phyloP scores from a whole-genome alignment of 2,888 invertebrate species.

The Dryobota labecula region DNA sequence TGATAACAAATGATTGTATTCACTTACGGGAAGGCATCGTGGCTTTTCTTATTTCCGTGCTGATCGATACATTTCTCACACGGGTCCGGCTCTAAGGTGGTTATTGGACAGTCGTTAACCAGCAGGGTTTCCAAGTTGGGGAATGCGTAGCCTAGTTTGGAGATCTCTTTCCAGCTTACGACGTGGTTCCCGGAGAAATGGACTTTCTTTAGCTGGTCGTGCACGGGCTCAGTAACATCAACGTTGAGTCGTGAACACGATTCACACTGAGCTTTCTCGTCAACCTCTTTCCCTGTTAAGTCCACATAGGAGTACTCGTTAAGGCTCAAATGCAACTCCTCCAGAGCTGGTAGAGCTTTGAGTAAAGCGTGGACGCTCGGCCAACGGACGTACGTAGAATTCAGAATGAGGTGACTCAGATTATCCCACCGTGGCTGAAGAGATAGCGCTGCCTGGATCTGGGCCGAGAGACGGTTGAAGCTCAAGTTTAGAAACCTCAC shows the following conservation, averaged over 20 bases:
- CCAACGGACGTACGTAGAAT: slow-evolving; percentile 97
- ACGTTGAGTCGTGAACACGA: slow-evolving; percentile 81
- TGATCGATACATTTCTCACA: slow-evolving; percentile 89
- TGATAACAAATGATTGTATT: slow-evolving; percentile 29
- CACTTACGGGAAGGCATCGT: slow-evolving; percentile 91
- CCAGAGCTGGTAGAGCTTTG: slow-evolving; percentile 94
- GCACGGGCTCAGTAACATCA: slow-evolving; percentile 86
- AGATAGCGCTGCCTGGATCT: slow-evolving; percentile 91
- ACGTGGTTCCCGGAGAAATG: slow-evolving; percentile 97
- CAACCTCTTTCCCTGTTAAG: slow-evolving; percentile 88
- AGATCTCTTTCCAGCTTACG: slow-evolving; percentile 95
- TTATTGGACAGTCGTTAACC: slow-evolving; percentile 96
- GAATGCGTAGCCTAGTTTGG: slow-evolving; percentile 95
- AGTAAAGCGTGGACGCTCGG: slow-evolving; percentile 94
- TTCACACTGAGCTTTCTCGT: slow-evolving; percentile 83
- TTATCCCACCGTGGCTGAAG: slow-evolving; percentile 89
- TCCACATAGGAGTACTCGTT: slow-evolving; percentile 96
- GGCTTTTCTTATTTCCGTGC: slow-evolving; percentile 90
- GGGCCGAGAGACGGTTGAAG: slow-evolving; percentile 95
- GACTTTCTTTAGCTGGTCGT: slow-evolving; percentile 93
- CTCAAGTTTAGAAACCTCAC: slow-evolving; percentile 98
- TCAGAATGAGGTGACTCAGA: slow-evolving; percentile 95
- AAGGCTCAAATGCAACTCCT: slow-evolving; percentile 97
- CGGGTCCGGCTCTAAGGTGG: slow-evolving; percentile 91
- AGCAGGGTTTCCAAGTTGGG: slow-evolving; percentile 96